A percentile compares a stretch with the other conserved stretches of the same genome.
Evolutionary conservation across 2,113 vertebrate genomes (phyloP).

Genomic region (Mormoops blainvillei): DNA sequence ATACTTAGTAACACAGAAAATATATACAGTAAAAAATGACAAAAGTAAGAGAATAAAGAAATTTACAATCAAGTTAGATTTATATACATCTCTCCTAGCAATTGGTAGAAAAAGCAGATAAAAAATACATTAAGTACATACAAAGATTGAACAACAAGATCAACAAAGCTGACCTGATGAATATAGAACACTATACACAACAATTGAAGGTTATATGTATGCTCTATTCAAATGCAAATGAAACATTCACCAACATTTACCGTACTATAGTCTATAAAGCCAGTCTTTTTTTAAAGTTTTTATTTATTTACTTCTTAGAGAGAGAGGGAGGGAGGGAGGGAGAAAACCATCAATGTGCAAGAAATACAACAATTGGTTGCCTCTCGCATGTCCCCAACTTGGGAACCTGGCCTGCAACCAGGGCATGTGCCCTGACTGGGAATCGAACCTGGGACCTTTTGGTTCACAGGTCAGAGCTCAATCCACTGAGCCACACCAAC

Average conservation of each 20-base stretch:
- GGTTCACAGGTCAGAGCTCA: too few relatives aligned
- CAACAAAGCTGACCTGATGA: background rate
- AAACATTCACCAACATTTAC: background rate
- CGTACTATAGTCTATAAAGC: background rate
- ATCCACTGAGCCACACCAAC: too few relatives aligned
- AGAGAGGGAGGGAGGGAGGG: too few relatives aligned
- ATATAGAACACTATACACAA: background rate
- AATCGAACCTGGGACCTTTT: too few relatives aligned
- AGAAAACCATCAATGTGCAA: too few relatives aligned
- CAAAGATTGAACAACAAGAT: background rate
- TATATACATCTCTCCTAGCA: background rate
- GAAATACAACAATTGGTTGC: too few relatives aligned
- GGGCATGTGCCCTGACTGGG: too few relatives aligned
- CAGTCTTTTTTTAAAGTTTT: background rate
- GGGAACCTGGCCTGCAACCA: too few relatives aligned
- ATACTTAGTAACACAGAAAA: background rate
- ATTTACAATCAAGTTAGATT: background rate
- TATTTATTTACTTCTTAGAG: too few relatives aligned
- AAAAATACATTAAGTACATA: background rate
- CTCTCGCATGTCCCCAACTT: too few relatives aligned
- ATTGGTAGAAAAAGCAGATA: background rate
- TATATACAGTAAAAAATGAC: background rate
- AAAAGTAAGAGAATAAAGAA: background rate
- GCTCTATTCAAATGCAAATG: background rate
- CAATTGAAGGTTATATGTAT: background rate